Conservation (phyloP, 2,113 vertebrate species). For the Trematocara marginatum region DNA sequence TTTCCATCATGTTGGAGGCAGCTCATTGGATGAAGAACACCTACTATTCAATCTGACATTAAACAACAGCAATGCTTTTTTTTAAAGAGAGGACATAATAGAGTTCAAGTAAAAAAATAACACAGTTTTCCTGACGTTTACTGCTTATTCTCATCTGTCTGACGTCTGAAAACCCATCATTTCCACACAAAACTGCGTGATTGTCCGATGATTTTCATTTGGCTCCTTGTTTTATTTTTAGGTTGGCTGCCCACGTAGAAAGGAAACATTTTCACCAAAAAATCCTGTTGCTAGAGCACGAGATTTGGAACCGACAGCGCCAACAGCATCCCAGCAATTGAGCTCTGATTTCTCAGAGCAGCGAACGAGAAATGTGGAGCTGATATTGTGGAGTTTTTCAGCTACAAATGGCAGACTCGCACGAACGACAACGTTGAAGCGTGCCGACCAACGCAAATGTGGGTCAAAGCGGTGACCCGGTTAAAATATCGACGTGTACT, state of each 20-base stretch:
- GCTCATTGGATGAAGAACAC: slow-evolving; percentile 23
- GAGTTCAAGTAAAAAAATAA: background rate
- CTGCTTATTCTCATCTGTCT: background rate
- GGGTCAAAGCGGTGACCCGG: background rate
- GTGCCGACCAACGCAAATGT: background rate
- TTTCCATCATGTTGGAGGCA: slow-evolving; percentile 19
- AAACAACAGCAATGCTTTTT: background rate
- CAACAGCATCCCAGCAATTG: background rate
- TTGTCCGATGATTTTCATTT: background rate
- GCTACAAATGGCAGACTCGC: background rate
- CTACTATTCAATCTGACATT: slow-evolving; percentile 2
- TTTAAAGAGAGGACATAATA: background rate
- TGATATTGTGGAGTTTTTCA: background rate
- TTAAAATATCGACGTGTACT: background rate
- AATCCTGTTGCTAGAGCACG: background rate
- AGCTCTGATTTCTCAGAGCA: background rate
- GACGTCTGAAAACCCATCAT: background rate
- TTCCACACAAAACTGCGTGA: background rate
- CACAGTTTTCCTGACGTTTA: background rate
- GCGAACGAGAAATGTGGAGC: background rate
- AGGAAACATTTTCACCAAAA: background rate
- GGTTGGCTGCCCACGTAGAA: background rate
- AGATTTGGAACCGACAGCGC: background rate
- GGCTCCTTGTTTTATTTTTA: slow-evolving; percentile 8
- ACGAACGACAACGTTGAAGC: background rate